Percentiles rank a stretch among this genome's conserved stretches.
Evolutionary conservation across 37 sponge, comb jelly and placozoan genomes (phyloP).

Genomic region (Eunapius fragilis): DNA sequence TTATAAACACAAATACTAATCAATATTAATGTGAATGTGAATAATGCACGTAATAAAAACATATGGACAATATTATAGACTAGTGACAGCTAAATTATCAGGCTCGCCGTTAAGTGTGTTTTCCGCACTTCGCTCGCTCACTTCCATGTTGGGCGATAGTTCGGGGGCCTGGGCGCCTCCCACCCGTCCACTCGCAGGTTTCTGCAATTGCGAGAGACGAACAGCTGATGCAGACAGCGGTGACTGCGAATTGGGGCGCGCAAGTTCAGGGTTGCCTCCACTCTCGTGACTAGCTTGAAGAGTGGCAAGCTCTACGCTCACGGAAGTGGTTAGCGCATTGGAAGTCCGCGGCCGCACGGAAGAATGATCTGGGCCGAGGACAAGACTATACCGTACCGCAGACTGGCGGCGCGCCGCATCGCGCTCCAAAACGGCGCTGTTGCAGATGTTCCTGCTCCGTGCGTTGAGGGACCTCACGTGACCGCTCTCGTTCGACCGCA

Average conservation of each 20-base stretch:
- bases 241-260: background rate
- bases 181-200: background rate
- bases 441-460: background rate
- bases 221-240: background rate
- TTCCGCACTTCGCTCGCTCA: background rate
- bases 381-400: background rate
- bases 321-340: background rate
- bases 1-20: too few species aligned
- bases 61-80: too few species aligned
- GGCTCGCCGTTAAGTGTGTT: background rate
- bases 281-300: background rate
- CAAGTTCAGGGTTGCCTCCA: background rate
- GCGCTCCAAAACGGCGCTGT: background rate
- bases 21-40: too few species aligned
- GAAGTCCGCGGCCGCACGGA: background rate
- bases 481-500: background rate
- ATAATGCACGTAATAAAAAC: too few species aligned
- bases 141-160: background rate
- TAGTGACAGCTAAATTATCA: background rate
- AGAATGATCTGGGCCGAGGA: background rate
- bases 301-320: background rate
- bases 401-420: background rate
- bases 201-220: background rate
- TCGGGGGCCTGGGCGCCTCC: background rate
- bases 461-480: background rate